phyloP scores from a whole-genome alignment of 2,113 vertebrate species.

The Atrichornis clamosus region DNA sequence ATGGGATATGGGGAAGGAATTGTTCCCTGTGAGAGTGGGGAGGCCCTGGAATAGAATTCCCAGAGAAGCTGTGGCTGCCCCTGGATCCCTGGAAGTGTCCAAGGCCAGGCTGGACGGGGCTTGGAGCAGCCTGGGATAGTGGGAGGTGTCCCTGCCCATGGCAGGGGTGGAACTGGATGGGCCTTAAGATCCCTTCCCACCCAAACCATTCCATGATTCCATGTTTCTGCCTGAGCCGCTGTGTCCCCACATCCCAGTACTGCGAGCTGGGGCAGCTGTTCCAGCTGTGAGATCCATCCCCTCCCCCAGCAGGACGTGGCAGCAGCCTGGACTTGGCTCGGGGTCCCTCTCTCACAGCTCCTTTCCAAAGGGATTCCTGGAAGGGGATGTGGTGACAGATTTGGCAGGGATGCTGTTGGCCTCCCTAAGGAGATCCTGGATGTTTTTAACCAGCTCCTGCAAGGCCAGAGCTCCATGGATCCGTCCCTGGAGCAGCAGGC shows the following conservation, averaged over 20 bases:
- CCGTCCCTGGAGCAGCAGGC: neutral
- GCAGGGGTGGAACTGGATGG: neutral
- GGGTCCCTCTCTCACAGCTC: neutral
- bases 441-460: neutral
- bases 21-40: neutral
- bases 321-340: neutral
- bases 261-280: neutral
- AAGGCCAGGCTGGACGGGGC: neutral
- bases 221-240: neutral
- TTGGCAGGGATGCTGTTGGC: neutral
- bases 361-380: neutral
- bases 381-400: rapidly evolving
- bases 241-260: neutral
- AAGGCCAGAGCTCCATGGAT: neutral
- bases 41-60: neutral
- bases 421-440: neutral
- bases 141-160: neutral
- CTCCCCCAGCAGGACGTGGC: neutral
- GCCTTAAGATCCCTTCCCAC: rapidly evolving
- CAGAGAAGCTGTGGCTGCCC: neutral
- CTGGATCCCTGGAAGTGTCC: neutral
- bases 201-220: neutral
- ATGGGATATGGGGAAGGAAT: neutral
- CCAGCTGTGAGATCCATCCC: neutral
- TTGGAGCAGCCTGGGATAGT: neutral